Base-by-base conservation (phyloP, 2,113 vertebrate genomes). In the Psittacula cyanocephala region DNA sequence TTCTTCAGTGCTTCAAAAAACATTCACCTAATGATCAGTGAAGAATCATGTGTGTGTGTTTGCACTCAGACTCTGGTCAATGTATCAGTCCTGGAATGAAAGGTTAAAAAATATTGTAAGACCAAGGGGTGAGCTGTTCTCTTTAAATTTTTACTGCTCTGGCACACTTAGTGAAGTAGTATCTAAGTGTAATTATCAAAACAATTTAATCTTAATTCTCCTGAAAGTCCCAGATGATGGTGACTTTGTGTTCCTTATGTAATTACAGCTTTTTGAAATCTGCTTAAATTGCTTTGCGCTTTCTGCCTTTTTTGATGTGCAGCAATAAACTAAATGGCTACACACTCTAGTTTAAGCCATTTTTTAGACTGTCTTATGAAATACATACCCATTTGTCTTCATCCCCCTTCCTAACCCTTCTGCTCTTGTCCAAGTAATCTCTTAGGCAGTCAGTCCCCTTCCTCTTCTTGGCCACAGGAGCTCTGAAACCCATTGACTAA, bases 361-460 rank as follows among this genome's bases (percentile, higher is more conserved):
- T 23, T 44, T 59, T 49, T 52, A 57, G 35, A 2, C 31, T 46
- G 29, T 33, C 25, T 20, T 7, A 16, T 89, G 84, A 27, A 75
- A 63, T 64, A 23, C 0, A 0, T 6, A 6, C 0, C 0, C 5
- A 4, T 50, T 47, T 23, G 15, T 62, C 49, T 47, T 69, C 3
- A 11, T 55, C 37, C 16, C 23, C 1, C 16, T 55, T 78, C 64
- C 53, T 28, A 31, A 41, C 69, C 25, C 41, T 18, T 3, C 0
- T 44, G 41, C 0, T 0, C 28, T 17, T 24, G n/a, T 27, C n/a
- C 0, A 0, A 44, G 47, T 41, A 0, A 0, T 16, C 37, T 86
- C 59, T 82, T 0, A 0, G 37, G 18, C 24, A 5, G 29, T 43
- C 64, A 8, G 11, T n/a, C 55, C 37, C 33, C 55, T 44, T 75